phyloP scores from a whole-genome alignment of 2,888 invertebrate genomes.

The Junonia oenone region DNA sequence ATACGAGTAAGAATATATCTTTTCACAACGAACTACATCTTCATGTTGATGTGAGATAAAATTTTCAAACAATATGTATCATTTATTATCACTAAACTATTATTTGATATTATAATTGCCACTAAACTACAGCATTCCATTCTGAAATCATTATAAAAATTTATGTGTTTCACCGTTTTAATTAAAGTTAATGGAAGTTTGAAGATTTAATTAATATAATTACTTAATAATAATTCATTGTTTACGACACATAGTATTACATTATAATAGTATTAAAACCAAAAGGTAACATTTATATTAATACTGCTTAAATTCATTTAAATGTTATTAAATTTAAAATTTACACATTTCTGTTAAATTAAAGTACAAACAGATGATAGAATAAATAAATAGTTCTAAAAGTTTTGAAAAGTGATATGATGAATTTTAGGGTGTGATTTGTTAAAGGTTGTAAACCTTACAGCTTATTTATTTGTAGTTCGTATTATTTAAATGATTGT shows the following conservation, averaged over 20 bases:
- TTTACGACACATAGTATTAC: neutral
- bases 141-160: neutral
- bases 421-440: neutral
- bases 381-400: neutral
- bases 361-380: neutral
- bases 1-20: too few species aligned
- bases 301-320: too few species aligned
- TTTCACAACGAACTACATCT: too few species aligned
- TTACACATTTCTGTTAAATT: neutral
- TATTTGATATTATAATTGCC: too few species aligned
- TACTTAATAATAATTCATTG: too few species aligned
- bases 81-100: too few species aligned
- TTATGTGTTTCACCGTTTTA: neutral
- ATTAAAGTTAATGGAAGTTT: neutral
- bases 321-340: neutral
- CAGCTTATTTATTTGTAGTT: conserved; percentile 1
- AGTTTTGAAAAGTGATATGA: neutral
- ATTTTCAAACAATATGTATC: too few species aligned
- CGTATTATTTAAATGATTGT: conserved; percentile 3
- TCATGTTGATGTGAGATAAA: too few species aligned
- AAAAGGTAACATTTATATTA: too few species aligned
- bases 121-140: neutral
- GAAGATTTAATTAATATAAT: too few species aligned
- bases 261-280: too few species aligned
- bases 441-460: neutral